Evolutionary conservation across 2,888 invertebrate species (phyloP).

Genomic region (Caenorhabditis virilis): DNA sequence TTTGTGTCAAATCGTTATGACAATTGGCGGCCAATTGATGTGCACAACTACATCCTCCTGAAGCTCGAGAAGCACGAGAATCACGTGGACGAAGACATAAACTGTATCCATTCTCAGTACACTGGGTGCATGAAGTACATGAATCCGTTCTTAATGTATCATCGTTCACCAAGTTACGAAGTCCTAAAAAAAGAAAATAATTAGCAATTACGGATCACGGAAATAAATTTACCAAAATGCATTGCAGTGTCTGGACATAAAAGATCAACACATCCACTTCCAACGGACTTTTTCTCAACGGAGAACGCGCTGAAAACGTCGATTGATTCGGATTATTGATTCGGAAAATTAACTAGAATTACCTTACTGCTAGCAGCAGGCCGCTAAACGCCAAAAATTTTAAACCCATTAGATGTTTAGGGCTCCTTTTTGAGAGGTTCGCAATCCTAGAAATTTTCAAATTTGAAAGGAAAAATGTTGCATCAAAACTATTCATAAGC

Average conservation of each 20-base stretch:
- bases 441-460: too few species aligned
- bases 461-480: too few species aligned
- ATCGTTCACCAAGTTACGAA: constrained; percentile 48
- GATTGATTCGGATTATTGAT: too few species aligned
- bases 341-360: too few species aligned
- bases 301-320: constrained; percentile 34
- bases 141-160: constrained; percentile 47
- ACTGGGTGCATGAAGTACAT: constrained; percentile 59
- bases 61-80: constrained; percentile 35
- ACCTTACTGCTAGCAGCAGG: too few species aligned
- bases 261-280: constrained; percentile 45
- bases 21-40: constrained; percentile 53
- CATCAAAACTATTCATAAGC: too few species aligned
- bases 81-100: constrained; percentile 39
- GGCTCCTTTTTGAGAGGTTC: too few species aligned
- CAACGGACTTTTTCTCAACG: constrained; percentile 39
- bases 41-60: constrained; percentile 49
- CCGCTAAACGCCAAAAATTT: too few species aligned
- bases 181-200: constrained; percentile 14
- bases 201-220: neutral
- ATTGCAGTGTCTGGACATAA: constrained; percentile 50
- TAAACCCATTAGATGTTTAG: too few species aligned
- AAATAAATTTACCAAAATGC: constrained; percentile 26
- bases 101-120: constrained; percentile 58
- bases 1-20: constrained; percentile 39